phyloP scores from a whole-genome alignment of 2,113 vertebrate genomes.

The Sorex fumeus region DNA sequence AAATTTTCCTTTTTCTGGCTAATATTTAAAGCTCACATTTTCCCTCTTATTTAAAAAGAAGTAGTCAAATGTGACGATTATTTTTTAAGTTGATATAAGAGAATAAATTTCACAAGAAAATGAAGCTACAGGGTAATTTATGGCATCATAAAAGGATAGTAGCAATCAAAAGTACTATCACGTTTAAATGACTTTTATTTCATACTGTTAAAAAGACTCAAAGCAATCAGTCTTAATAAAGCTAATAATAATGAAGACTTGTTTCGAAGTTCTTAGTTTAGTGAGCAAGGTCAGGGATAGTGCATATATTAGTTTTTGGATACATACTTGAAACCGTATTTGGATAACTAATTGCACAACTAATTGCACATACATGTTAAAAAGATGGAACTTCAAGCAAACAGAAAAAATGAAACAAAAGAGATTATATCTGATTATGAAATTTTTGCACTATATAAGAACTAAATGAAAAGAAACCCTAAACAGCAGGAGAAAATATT shows the following conservation, averaged over 20 bases:
- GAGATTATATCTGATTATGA: too few relatives aligned
- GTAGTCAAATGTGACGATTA: slow-evolving; percentile 55
- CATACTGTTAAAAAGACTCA: slow-evolving; percentile 3
- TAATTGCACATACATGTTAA: neutral
- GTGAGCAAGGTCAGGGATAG: neutral
- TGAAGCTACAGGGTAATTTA: slow-evolving; percentile 68
- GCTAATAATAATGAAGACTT: too few relatives aligned
- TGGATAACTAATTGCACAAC: neutral
- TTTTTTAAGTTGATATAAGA: slow-evolving; percentile 64
- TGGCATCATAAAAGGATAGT: slow-evolving; percentile 28
- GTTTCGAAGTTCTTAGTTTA: neutral
- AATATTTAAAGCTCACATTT: slow-evolving; percentile 61
- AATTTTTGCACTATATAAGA: too few relatives aligned
- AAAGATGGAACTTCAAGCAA: neutral
- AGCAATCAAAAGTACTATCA: slow-evolving; percentile 35
- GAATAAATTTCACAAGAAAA: slow-evolving; percentile 58
- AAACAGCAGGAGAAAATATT: too few relatives aligned
- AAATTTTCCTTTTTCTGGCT: slow-evolving; percentile 72
- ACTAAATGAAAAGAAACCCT: too few relatives aligned
- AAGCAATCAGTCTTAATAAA: neutral
- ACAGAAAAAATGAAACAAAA: too few relatives aligned
- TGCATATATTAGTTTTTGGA: neutral
- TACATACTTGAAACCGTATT: neutral
- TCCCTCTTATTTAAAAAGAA: slow-evolving; percentile 58
- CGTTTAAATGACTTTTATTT: slow-evolving; percentile 44